Conservation (phyloP, 2,113 vertebrate genomes). For the Poecile atricapillus region DNA sequence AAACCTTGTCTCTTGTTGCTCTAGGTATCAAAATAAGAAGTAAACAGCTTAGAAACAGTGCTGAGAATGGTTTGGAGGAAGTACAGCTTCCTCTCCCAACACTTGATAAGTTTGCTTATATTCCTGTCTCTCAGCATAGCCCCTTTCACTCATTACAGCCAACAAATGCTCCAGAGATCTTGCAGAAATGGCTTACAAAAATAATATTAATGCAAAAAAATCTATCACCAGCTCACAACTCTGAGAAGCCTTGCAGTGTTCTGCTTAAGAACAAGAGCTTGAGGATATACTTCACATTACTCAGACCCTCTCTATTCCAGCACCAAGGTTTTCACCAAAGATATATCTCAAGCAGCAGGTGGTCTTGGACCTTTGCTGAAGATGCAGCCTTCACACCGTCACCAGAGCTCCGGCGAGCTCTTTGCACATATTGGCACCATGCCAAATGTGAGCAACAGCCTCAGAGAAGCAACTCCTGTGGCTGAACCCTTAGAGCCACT, state of each 20-base stretch:
- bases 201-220: background rate
- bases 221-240: background rate
- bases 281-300: background rate
- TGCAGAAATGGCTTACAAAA: background rate
- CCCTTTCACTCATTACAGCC: background rate
- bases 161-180: background rate
- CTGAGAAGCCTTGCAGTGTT: background rate
- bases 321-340: background rate
- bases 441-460: too few relatives aligned
- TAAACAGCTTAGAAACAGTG: conserved; percentile 78
- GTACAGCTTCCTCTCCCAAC: conserved; percentile 69
- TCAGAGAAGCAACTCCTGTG: too few relatives aligned
- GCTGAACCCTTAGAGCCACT: too few relatives aligned
- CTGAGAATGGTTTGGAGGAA: conserved; percentile 77
- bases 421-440: too few relatives aligned
- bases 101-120: conserved; percentile 66
- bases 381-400: background rate
- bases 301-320: background rate
- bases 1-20: conserved; percentile 71
- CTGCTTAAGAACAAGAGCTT: background rate
- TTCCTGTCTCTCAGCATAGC: conserved; percentile 49
- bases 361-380: background rate
- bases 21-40: conserved; percentile 81
- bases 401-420: too few relatives aligned
- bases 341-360: background rate